These are phyloP conservation scores for Diabrotica virgifera DNA, from an alignment of 1,140 invertebrate genomes.

Conservation along the genomic window DNA sequence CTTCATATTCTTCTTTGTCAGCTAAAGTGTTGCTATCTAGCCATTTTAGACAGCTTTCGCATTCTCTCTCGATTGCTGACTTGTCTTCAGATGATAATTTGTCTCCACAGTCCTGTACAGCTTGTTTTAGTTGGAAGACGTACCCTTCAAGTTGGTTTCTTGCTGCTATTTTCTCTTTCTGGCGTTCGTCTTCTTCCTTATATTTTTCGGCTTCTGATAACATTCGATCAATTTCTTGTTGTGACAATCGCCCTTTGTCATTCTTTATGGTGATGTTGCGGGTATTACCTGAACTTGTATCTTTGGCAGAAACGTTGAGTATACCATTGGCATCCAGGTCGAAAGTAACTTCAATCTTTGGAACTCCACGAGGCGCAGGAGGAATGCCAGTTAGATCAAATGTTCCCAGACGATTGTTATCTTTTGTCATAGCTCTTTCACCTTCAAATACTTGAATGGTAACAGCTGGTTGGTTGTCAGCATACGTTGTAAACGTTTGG, in stretches of 20 bases:
- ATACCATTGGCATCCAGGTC: slow-evolving; percentile 71
- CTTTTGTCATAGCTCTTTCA: slow-evolving; percentile 73
- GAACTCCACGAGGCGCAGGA: slow-evolving; percentile 56
- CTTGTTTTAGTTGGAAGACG: slow-evolving; percentile 66
- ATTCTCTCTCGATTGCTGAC: slow-evolving; percentile 46
- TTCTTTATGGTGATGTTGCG: slow-evolving; percentile 80
- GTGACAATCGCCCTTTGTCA: slow-evolving; percentile 75
- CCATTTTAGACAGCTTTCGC: slow-evolving; percentile 53
- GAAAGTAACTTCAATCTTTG: slow-evolving; percentile 72
- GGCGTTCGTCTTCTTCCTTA: slow-evolving; percentile 66
- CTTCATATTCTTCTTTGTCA: slow-evolving; percentile 40
- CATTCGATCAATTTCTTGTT: slow-evolving; percentile 83
- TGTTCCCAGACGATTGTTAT: slow-evolving; percentile 73
- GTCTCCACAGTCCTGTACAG: slow-evolving; percentile 51
- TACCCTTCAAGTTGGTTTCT: slow-evolving; percentile 68
- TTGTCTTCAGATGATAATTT: slow-evolving; percentile 49
- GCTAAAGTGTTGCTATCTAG: slow-evolving; percentile 55
- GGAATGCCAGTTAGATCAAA: slow-evolving; percentile 69
- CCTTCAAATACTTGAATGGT: slow-evolving; percentile 76
- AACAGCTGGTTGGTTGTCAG: slow-evolving; percentile 69
- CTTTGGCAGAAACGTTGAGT: slow-evolving; percentile 60
- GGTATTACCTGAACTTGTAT: slow-evolving; percentile 52
- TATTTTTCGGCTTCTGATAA: slow-evolving; percentile 64
- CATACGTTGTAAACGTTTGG: slow-evolving; percentile 63
- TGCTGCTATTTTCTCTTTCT: slow-evolving; percentile 61